Conservation (phyloP, 2,888 invertebrate genomes). For the Pristionchus mayeri region DNA sequence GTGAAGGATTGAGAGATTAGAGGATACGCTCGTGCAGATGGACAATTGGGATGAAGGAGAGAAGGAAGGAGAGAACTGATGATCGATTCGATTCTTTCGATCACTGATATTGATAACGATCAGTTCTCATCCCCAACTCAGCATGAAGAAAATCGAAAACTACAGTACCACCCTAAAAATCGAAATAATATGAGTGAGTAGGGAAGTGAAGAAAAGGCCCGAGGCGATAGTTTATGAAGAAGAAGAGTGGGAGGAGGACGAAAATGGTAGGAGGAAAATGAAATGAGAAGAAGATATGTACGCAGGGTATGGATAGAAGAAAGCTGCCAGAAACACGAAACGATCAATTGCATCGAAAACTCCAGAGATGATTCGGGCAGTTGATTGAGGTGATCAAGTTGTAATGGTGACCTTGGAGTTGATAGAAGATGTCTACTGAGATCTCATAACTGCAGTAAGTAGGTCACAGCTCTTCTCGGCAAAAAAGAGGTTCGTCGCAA, state of each 20-base stretch:
- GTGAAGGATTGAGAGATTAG: background rate
- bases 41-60: background rate
- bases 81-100: background rate
- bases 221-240: slow-evolving; percentile 18
- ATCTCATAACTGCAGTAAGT: background rate
- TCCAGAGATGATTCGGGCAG: too few relatives aligned
- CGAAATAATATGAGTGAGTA: too few relatives aligned
- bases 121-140: too few relatives aligned
- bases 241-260: background rate
- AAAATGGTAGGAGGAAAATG: slow-evolving; percentile 11
- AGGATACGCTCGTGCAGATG: background rate
- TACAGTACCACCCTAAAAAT: too few relatives aligned
- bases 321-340: background rate
- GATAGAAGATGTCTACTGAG: too few relatives aligned
- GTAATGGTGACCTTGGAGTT: too few relatives aligned
- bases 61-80: background rate
- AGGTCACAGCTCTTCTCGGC: background rate
- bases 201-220: background rate
- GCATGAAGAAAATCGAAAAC: too few relatives aligned
- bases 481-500: background rate
- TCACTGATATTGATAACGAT: background rate
- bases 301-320: background rate
- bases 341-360: too few relatives aligned
- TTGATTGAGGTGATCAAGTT: too few relatives aligned
- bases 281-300: slow-evolving; percentile 28